Conservation (phyloP, 2,113 vertebrate species). For the Daphoenositta chrysoptera region DNA sequence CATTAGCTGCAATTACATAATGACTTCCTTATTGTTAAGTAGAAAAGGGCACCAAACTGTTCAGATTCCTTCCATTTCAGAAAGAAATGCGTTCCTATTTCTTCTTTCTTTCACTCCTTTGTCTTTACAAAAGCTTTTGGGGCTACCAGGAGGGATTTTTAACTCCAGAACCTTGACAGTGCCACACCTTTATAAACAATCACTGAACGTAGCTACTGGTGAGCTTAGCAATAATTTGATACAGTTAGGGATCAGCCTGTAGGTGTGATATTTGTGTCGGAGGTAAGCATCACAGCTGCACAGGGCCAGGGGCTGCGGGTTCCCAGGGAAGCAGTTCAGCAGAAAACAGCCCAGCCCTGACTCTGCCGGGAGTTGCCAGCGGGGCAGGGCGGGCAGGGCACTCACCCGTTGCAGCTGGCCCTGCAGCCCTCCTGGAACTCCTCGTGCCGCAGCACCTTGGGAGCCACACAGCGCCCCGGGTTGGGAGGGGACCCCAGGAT, state of each 20-base stretch:
- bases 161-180: neutral
- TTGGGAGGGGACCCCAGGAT: fast-evolving
- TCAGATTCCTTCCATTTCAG: neutral
- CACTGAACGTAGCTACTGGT: fast-evolving
- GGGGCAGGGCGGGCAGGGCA: too few species aligned
- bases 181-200: fast-evolving
- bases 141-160: neutral
- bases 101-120: neutral
- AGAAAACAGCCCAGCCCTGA: fast-evolving
- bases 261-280: fast-evolving
- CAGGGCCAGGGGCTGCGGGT: fast-evolving
- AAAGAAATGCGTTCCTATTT: fast-evolving
- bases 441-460: slow-evolving; percentile 89
- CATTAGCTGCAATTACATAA: neutral
- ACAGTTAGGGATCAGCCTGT: fast-evolving
- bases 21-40: neutral
- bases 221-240: neutral
- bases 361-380: too few species aligned
- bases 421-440: slow-evolving; percentile 98
- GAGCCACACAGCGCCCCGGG: fast-evolving
- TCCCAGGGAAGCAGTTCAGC: too few species aligned
- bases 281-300: fast-evolving
- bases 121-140: neutral
- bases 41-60: neutral
- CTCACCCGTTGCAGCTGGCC: slow-evolving; percentile 91